phyloP scores from a whole-genome alignment of 2,797 vertebrate species.

The Aplochiton taeniatus region DNA sequence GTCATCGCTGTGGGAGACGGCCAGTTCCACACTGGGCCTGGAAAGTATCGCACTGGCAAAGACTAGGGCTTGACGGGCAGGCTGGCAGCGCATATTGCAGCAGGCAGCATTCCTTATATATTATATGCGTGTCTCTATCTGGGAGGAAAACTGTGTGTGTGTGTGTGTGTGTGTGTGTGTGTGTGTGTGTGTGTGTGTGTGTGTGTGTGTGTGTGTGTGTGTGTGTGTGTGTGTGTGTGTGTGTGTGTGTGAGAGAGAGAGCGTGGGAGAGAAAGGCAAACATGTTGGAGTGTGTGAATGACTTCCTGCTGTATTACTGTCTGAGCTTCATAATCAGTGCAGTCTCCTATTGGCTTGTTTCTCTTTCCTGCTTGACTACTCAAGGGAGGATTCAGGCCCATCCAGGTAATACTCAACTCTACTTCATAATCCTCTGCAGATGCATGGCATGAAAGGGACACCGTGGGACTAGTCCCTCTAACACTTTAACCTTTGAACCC shows the following conservation, averaged over 20 bases:
- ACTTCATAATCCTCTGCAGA: slow-evolving; percentile 56
- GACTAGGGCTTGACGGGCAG: not conserved
- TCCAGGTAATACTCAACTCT: slow-evolving; percentile 77
- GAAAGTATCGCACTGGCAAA: slow-evolving; percentile 26
- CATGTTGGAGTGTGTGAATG: slow-evolving; percentile 14
- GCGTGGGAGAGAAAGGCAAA: not conserved
- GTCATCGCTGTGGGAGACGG: slow-evolving; percentile 28
- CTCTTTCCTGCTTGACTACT: slow-evolving; percentile 94
- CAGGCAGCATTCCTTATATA: slow-evolving; percentile 8
- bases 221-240: slow-evolving; percentile 20
- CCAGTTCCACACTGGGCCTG: slow-evolving; percentile 17
- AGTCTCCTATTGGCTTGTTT: slow-evolving; percentile 94
- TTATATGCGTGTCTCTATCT: slow-evolving; percentile 2
- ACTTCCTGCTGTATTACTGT: slow-evolving; percentile 29
- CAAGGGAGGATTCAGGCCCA: slow-evolving; percentile 99
- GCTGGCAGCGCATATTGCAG: slow-evolving; percentile 15
- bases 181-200: slow-evolving; percentile 1
- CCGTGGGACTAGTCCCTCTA: slow-evolving; percentile 39
- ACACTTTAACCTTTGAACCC: slow-evolving; percentile 24
- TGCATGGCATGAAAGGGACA: slow-evolving; percentile 77
- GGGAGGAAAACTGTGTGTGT: slow-evolving; percentile 2
- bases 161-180: slow-evolving; percentile 1
- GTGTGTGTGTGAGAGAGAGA: not conserved
- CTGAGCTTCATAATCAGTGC: slow-evolving; percentile 61
- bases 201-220: slow-evolving; percentile 1